Percentiles rank a stretch among this genome's conserved stretches.
Evolutionary conservation across 2,113 vertebrate species (phyloP).

Genomic region (Alosa alosa): DNA sequence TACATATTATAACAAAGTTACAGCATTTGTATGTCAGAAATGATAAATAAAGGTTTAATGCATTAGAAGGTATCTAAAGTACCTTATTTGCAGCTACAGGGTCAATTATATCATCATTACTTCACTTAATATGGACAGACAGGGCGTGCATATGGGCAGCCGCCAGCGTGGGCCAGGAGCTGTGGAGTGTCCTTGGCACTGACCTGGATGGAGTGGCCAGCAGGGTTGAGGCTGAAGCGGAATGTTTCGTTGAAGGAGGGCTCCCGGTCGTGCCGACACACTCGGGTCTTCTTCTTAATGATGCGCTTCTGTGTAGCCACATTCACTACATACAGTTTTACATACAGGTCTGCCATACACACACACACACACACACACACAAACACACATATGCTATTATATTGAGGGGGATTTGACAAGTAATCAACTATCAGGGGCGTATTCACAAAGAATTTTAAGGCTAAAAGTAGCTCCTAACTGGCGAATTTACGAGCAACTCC

Average conservation of each 20-base stretch:
- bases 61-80: neutral
- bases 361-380: neutral
- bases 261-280: slow-evolving; percentile 94
- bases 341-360: slow-evolving; percentile 83
- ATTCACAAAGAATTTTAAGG: too few relatives aligned
- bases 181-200: slow-evolving; percentile 13
- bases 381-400: neutral
- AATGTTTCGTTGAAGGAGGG: slow-evolving; percentile 99
- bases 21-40: neutral
- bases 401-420: too few relatives aligned
- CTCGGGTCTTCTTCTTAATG: slow-evolving; percentile 99
- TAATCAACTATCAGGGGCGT: too few relatives aligned
- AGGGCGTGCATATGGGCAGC: neutral
- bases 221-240: slow-evolving; percentile 91
- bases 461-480: too few relatives aligned
- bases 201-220: slow-evolving; percentile 97
- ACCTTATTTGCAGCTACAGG: neutral
- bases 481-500: too few relatives aligned
- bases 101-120: neutral
- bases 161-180: neutral
- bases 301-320: slow-evolving; percentile 94
- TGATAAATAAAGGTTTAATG: too few relatives aligned
- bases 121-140: neutral
- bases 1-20: neutral
- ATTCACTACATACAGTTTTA: slow-evolving; percentile 96